These are phyloP conservation scores for Sipha flava DNA, from an alignment of 1,140 invertebrate genomes.

Conservation along the genomic window DNA sequence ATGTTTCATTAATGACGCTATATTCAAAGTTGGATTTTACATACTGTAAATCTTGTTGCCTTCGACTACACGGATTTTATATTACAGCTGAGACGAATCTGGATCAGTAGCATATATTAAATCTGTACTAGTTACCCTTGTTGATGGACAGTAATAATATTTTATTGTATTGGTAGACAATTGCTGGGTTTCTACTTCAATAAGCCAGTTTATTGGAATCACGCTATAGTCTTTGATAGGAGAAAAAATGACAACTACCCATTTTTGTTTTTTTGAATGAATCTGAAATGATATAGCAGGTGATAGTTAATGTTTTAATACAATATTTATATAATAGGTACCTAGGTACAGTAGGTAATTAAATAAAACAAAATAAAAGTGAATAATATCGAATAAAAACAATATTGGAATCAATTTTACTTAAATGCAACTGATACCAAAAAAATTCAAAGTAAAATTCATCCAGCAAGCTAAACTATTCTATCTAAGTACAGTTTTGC, in stretches of 20 bases:
- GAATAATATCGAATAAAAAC: too few species aligned
- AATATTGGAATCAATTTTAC: too few species aligned
- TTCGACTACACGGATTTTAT: neutral
- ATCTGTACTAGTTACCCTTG: neutral
- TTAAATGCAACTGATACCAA: too few species aligned
- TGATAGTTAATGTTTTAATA: too few species aligned
- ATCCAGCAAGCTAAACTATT: too few species aligned
- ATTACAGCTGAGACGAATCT: neutral
- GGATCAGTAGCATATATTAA: neutral
- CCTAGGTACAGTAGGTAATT: too few species aligned
- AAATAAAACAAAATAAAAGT: too few species aligned
- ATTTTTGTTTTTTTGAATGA: neutral
- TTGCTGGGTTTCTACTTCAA: neutral
- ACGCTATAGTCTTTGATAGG: neutral
- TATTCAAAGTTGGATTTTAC: neutral
- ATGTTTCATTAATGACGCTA: neutral
- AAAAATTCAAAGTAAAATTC: too few species aligned
- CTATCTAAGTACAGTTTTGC: too few species aligned
- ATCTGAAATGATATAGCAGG: neutral
- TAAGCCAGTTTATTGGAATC: neutral
- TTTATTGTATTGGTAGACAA: neutral
- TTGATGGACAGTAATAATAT: neutral
- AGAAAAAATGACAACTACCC: neutral
- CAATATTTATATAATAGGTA: too few species aligned
- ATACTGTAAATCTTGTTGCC: neutral